phyloP scores from a whole-genome alignment of 2,797 vertebrate genomes.

The Acipenser transmontanus region DNA sequence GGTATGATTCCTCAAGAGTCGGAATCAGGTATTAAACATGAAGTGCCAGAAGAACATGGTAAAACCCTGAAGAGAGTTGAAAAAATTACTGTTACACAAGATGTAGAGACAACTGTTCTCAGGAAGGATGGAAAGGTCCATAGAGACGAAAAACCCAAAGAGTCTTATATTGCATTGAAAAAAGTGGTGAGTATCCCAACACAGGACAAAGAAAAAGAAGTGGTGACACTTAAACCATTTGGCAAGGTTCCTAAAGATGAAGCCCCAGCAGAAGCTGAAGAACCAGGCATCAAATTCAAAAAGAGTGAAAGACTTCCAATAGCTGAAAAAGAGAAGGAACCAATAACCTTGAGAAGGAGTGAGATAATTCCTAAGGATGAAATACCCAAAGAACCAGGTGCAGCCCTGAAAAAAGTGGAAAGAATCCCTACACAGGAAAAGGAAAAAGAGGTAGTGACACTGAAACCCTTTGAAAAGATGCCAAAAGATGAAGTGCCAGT shows the following conservation, averaged over 20 bases:
- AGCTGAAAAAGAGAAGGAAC: no score
- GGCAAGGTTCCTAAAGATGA: not conserved
- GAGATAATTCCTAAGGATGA: no score
- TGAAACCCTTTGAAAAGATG: conserved; percentile 54
- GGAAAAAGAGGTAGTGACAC: conserved; percentile 30
- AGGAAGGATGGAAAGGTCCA: conserved; percentile 45
- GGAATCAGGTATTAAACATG: conserved; percentile 29
- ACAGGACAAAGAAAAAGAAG: conserved; percentile 46
- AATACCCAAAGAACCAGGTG: not conserved
- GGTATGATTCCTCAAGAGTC: conserved; percentile 8
- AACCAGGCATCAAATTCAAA: no score
- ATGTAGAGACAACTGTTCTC: conserved; percentile 44
- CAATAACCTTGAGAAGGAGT: no score
- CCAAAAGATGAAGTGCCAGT: conserved; percentile 26
- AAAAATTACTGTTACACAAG: conserved; percentile 38
- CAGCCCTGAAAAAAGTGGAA: no score
- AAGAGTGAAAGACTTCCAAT: no score
- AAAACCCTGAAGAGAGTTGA: conserved; percentile 32
- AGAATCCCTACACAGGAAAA: conserved; percentile 1
- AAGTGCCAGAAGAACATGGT: conserved; percentile 38
- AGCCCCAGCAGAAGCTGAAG: no score
- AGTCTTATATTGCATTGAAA: conserved; percentile 36
- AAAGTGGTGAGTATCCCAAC: conserved; percentile 49
- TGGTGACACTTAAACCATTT: no score
- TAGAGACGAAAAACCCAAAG: conserved; percentile 39